Conservation (phyloP, 2,797 vertebrate genomes). For the Chelonia mydas region DNA sequence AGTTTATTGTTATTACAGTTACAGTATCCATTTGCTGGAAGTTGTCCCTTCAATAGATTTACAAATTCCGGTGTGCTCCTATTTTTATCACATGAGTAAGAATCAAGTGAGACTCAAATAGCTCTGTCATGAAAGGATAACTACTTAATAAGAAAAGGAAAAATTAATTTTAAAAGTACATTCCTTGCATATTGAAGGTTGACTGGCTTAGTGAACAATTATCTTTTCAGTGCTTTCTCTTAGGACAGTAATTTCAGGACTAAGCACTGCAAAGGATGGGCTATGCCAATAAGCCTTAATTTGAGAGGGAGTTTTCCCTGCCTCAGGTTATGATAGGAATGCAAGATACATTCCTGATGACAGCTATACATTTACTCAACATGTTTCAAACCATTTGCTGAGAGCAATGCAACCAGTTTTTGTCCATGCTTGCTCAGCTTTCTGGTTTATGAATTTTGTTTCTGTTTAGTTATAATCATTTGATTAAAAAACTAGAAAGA, state of each 20-base stretch:
- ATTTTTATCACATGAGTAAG: conserved; percentile 64
- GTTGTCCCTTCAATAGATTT: conserved; percentile 47
- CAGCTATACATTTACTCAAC: conserved; percentile 71
- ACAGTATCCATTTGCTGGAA: conserved; percentile 1
- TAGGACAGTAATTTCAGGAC: conserved; percentile 76
- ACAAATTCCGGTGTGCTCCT: conserved; percentile 55
- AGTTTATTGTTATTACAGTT: background rate
- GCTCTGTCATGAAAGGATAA: conserved; percentile 63
- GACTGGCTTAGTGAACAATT: conserved; percentile 73
- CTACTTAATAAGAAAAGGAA: conserved; percentile 68
- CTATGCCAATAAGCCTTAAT: conserved; percentile 72
- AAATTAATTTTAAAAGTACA: conserved; percentile 76
- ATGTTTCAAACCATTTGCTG: conserved; percentile 55
- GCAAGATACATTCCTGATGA: conserved; percentile 72
- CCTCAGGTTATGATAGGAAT: conserved; percentile 75
- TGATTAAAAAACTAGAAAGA: background rate
- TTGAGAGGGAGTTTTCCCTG: conserved; percentile 74
- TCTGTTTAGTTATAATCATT: conserved; percentile 10
- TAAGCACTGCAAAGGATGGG: conserved; percentile 63
- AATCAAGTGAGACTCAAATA: conserved; percentile 67
- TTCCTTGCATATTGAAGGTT: conserved; percentile 75
- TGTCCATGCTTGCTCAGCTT: conserved; percentile 7
- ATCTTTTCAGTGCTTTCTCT: conserved; percentile 75
- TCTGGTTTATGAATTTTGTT: conserved; percentile 25
- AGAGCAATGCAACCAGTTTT: conserved; percentile 45